These are phyloP conservation scores for Nemapogon koenigi DNA, from an alignment of 2,888 invertebrate genomes.

Conservation along the genomic window DNA sequence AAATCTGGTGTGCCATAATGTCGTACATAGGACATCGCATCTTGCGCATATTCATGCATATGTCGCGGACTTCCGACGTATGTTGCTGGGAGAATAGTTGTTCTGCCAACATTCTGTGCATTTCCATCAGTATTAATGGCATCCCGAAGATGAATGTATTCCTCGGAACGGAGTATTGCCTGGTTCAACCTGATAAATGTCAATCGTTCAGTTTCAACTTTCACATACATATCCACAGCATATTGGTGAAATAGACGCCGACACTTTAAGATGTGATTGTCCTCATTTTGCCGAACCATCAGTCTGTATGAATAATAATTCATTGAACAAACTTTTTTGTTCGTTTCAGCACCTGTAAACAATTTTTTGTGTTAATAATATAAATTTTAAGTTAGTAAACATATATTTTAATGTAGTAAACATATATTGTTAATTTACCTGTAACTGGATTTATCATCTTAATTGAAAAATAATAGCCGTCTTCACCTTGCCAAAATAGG, in stretches of 20 bases:
- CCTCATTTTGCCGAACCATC: background rate
- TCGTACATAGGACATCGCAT: conserved; percentile 25
- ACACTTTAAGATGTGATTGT: too few species aligned
- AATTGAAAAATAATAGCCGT: background rate
- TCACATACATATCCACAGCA: conserved; percentile 18
- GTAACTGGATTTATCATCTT: background rate
- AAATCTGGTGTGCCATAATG: conserved; percentile 23
- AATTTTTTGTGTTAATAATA: too few species aligned
- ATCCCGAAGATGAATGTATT: conserved; percentile 21
- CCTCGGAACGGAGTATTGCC: conserved; percentile 18
- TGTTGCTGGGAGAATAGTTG: conserved; percentile 24
- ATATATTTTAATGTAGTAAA: too few species aligned
- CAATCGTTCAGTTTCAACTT: conserved; percentile 19
- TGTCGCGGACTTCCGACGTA: conserved; percentile 20
- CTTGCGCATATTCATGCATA: conserved; percentile 22
- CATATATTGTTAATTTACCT: too few species aligned
- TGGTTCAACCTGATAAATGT: conserved; percentile 19
- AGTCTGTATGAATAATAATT: background rate
- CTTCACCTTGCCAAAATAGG: background rate
- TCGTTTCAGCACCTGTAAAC: too few species aligned
- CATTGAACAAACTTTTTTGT: background rate
- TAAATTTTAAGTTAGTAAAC: too few species aligned
- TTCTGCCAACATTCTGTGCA: conserved; percentile 21
- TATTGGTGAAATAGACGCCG: too few species aligned
- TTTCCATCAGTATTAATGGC: conserved; percentile 13